Evolutionary conservation across 2,888 invertebrate species (phyloP), one percentile per base, ranked within the genome.

Genomic region (Aricia artaxerxes): DNA sequence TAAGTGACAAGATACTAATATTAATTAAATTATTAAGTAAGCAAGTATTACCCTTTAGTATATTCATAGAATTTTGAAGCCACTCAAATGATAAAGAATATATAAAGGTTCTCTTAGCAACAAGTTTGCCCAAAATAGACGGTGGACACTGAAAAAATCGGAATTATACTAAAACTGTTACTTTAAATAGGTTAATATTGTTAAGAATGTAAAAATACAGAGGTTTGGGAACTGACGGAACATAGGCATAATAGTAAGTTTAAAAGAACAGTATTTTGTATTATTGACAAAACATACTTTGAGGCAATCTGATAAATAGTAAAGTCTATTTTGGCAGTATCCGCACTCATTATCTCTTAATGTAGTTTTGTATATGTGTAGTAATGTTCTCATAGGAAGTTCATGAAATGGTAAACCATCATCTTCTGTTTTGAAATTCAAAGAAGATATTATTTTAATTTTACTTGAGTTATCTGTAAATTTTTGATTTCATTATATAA

Each of bases 81-180:
- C 94, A 95, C 35, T 94, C 91, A 86, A 94, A 95, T 13, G 95
- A 92, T 87, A 96, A 91, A 82, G 89, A 91, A 81, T 95, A 92
- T 73, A 96, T 87, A 86, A 96, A 96, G 60, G 90, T 88, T 83
- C 96, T 92, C 83, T 92, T 94, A 1, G 91, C 90, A 49, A 96
- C 83, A 82, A 89, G 89, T 84, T 93, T 91, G 82, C 95, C 92
- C 0, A 96, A 86, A 4, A 88, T 82, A 69, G 87, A 83, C 13
- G 95, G 91, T 24, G 92, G 85, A 77, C 91, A 89, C 94, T 94
- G 87, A 76, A 89, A 90, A 73, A 80, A 79, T 78, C 53, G 81
- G 82, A 78, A 82, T 82, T 40, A 31, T 69, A 35, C 35, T 31
- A 31, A 69, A 69, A 11, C 31, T 4, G 35, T 69, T 69, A 13